Percentiles rank a stretch among this genome's conserved stretches.
Conservation (phyloP, 2,113 vertebrate genomes). For the Eonycteris spelaea region DNA sequence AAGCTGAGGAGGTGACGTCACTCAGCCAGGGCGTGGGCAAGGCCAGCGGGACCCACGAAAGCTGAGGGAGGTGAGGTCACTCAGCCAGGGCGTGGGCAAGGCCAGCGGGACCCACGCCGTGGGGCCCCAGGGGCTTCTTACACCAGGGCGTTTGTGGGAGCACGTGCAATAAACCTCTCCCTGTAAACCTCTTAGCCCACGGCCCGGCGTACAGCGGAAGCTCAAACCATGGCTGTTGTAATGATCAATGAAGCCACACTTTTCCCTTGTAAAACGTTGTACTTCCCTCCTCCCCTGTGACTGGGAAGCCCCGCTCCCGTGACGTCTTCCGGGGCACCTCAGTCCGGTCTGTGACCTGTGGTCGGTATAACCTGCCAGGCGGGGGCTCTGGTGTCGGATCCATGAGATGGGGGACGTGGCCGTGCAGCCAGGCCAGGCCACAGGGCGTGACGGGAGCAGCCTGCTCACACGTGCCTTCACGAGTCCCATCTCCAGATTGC, state of each 20-base stretch:
- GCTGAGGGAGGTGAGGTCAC: too few relatives aligned
- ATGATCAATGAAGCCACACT: background rate
- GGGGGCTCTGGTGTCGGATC: background rate
- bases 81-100: background rate
- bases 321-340: background rate
- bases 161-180: too few relatives aligned
- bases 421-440: background rate
- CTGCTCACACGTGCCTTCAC: rapidly evolving
- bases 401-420: background rate
- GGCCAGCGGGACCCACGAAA: too few relatives aligned
- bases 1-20: too few relatives aligned
- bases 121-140: background rate
- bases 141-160: background rate
- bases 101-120: too few relatives aligned
- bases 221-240: background rate
- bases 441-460: background rate
- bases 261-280: background rate
- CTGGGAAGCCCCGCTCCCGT: background rate
- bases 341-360: background rate
- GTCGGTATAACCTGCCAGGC: background rate
- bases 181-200: background rate
- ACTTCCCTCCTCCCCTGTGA: background rate
- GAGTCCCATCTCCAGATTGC: too few relatives aligned
- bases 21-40: background rate
- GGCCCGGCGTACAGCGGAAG: background rate